Conservation (phyloP, 1,140 invertebrate species). For the Globodera rostochiensis region DNA sequence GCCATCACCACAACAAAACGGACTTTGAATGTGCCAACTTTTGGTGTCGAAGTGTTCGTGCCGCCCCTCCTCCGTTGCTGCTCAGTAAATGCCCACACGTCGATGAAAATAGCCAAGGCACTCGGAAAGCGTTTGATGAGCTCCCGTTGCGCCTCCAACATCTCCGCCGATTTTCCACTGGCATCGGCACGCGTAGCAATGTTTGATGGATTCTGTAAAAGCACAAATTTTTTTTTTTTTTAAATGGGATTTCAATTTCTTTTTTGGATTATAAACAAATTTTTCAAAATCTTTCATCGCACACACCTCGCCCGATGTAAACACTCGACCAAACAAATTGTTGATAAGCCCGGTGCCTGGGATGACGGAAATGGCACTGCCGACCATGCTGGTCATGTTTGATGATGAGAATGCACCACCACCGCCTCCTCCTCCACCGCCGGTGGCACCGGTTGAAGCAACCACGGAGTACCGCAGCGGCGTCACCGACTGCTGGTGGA, state of each 20-base stretch:
- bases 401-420: conserved; percentile 65
- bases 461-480: neutral
- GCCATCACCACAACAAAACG: too few species aligned
- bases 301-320: conserved; percentile 39
- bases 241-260: neutral
- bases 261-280: neutral
- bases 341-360: conserved; percentile 72
- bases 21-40: neutral
- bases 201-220: conserved; percentile 26
- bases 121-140: conserved; percentile 49
- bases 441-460: conserved; percentile 29
- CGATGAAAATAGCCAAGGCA: conserved; percentile 47
- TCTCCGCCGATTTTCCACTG: conserved; percentile 32
- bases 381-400: conserved; percentile 54
- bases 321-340: conserved; percentile 71
- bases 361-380: conserved; percentile 57
- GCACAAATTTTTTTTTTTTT: neutral
- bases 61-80: neutral
- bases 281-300: neutral
- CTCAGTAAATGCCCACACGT: conserved; percentile 46
- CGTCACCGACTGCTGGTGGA: neutral
- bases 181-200: conserved; percentile 3
- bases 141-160: conserved; percentile 47
- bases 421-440: conserved; percentile 42
- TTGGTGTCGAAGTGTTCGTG: neutral